These are phyloP conservation scores for Sitobion miscanthi DNA, from an alignment of 1,140 invertebrate genomes.

Conservation along the genomic window DNA sequence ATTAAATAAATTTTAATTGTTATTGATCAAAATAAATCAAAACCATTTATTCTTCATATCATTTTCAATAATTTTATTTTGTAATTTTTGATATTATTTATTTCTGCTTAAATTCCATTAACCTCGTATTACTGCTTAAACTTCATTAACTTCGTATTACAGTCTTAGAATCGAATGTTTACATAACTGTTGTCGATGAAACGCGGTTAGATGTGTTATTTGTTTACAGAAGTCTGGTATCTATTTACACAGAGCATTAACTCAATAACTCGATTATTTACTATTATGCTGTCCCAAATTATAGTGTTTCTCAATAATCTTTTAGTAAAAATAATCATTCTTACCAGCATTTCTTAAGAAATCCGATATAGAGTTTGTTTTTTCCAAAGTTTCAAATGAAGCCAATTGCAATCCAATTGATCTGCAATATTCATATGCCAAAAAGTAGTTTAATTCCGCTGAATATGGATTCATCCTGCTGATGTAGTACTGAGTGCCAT, in stretches of 20 bases:
- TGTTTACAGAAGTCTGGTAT: not conserved
- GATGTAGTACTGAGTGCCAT: slow-evolving; percentile 86
- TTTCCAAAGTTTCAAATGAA: slow-evolving; percentile 84
- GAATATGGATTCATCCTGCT: slow-evolving; percentile 87
- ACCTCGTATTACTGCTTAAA: not conserved
- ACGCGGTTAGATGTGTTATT: not conserved
- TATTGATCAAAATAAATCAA: no score
- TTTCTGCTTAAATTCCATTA: not conserved
- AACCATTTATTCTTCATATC: not conserved
- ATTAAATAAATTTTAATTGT: not conserved
- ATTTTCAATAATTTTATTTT: not conserved
- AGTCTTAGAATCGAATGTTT: not conserved
- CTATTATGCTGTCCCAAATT: not conserved
- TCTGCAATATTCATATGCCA: slow-evolving; percentile 87
- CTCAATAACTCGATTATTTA: not conserved
- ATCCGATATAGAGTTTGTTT: slow-evolving; percentile 80
- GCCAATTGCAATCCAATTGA: slow-evolving; percentile 82
- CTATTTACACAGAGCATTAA: not conserved
- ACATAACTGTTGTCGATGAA: not conserved
- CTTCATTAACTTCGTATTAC: not conserved
- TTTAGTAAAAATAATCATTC: slow-evolving; percentile 50
- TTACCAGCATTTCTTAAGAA: slow-evolving; percentile 80
- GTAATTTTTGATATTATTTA: not conserved
- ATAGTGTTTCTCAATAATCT: not conserved
- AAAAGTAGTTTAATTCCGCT: slow-evolving; percentile 83